Evolutionary conservation across 2,797 vertebrate species (phyloP).

Genomic region (Mionectes olivaceus): DNA sequence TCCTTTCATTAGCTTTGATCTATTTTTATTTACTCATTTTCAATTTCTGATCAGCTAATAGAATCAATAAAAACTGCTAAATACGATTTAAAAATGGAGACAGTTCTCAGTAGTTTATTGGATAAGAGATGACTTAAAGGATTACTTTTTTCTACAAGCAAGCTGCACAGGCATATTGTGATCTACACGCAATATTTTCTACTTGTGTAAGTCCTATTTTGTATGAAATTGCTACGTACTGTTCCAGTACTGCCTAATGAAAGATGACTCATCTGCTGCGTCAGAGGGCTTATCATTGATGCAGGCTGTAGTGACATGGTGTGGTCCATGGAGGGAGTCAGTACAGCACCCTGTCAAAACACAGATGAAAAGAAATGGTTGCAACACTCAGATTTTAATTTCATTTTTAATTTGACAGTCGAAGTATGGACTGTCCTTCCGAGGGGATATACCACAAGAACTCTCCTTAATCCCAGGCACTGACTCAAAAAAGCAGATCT

Average conservation of each 20-base stretch:
- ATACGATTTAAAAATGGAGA: neutral
- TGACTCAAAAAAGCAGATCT: neutral
- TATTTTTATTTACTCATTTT: neutral
- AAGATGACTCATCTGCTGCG: slow-evolving; percentile 98
- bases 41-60: neutral
- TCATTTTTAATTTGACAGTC: neutral
- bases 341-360: slow-evolving; percentile 88
- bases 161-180: neutral
- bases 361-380: slow-evolving; percentile 39
- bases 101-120: neutral
- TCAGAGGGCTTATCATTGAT: slow-evolving; percentile 92
- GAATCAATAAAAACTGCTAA: neutral
- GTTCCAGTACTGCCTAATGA: slow-evolving; percentile 93
- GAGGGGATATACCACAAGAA: neutral
- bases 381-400: neutral
- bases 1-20: neutral
- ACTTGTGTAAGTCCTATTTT: neutral
- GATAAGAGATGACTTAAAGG: neutral
- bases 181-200: neutral
- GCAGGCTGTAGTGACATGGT: slow-evolving; percentile 96
- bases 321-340: slow-evolving; percentile 98
- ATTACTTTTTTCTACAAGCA: neutral
- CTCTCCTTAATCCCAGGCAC: neutral
- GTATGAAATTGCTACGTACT: slow-evolving; percentile 81
- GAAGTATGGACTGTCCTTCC: neutral